Percentiles rank a stretch among this genome's conserved stretches.
Conservation (phyloP, 2,113 vertebrate species). For the Pavo muticus region DNA sequence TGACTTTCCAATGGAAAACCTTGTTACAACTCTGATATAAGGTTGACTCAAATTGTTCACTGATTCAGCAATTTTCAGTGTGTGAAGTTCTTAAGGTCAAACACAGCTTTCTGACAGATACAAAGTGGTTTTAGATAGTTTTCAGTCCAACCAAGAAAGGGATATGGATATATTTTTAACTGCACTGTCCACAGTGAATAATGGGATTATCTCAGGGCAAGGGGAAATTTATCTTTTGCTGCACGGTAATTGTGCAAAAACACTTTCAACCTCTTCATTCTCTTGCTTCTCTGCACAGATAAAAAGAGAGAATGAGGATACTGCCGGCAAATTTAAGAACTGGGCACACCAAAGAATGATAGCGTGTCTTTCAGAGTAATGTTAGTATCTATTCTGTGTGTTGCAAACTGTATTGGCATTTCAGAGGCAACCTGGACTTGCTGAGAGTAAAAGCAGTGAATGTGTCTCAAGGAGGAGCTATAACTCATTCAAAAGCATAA, state of each 20-base stretch:
- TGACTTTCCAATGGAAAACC: background rate
- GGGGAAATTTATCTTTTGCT: background rate
- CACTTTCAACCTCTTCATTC: background rate
- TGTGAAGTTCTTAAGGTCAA: background rate
- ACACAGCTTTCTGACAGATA: background rate
- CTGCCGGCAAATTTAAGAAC: background rate
- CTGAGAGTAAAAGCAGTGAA: background rate
- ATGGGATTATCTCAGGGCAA: background rate
- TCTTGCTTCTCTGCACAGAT: background rate
- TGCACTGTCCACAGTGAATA: background rate
- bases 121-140: background rate
- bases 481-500: background rate
- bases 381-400: background rate
- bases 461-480: background rate
- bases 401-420: background rate
- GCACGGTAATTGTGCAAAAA: background rate
- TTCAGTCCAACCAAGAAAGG: background rate
- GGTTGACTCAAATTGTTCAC: background rate
- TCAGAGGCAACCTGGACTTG: slow-evolving; percentile 1
- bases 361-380: slow-evolving; percentile 32
- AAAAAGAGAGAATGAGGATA: background rate
- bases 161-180: background rate
- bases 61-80: background rate
- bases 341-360: background rate
- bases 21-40: background rate